Evolutionary conservation across 2,797 vertebrate species (phyloP), one percentile per base, ranked within the genome.

Genomic region (Galago senegalensis): DNA sequence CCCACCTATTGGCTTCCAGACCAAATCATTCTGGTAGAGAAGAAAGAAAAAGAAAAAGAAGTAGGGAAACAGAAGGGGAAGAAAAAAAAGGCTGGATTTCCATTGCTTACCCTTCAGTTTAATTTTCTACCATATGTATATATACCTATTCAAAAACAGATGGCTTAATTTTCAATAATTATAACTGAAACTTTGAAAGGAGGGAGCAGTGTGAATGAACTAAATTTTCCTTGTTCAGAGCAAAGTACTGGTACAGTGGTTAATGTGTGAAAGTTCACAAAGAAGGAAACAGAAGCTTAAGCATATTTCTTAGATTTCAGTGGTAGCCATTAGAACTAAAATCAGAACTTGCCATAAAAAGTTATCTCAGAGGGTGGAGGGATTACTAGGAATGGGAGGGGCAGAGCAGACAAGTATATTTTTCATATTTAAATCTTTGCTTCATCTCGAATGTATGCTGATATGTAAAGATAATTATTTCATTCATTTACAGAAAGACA

Each of bases 401-500:
- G 25, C 29, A 20, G 14, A 2, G 1, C 58, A 17, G 72, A 70
- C 7, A 40, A 76, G 60, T 60, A 5, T 82, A 53, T 61, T 91
- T 90, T 92, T 67, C 67, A 7, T 67, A 61, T 79, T 82, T 97
- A 86, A 76, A 81, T 72, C 2, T 79, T 84, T 81, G 63, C 34
- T 83, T 81, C 37, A 34, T 91, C 75, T 84, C 92, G 72, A 95
- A 65, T 82, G 93, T 61, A 84, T 85, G 88, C 61, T 79, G 31
- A 17, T 61, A 82, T 73, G 12, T 97, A 95, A 90, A 46, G 23
- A 91, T 46, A n/a, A 61, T 65, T 63, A 29, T 97, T 65, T 87
- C 49, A 94, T 98, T 98, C 81, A 94, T 98, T 98, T 98, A 92
- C 98, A 99, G 99, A 98, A 99, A 99, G 99, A 99, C 77, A 99